A percentile compares a stretch with the other conserved stretches of the same genome.
Evolutionary conservation across 2,797 vertebrate genomes (phyloP).

Genomic region (Chaenodraco wilsoni): DNA sequence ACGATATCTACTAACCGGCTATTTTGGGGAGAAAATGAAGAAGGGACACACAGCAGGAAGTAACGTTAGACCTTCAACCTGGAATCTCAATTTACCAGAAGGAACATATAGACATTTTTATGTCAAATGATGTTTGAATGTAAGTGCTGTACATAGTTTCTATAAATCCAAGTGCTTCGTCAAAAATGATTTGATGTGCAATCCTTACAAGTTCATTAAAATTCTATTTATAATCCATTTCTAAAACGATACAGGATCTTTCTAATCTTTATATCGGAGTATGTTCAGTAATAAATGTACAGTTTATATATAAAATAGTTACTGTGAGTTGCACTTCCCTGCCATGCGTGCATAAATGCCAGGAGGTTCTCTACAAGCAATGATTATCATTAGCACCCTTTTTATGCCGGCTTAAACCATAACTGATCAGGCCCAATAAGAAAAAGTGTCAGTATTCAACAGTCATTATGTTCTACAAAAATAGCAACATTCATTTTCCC

Average conservation of each 20-base stretch:
- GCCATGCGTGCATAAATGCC: conserved; percentile 67
- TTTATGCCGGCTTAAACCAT: conserved; percentile 49
- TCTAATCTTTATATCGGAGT: conserved; percentile 54
- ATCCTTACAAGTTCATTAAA: conserved; percentile 47
- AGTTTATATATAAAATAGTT: conserved; percentile 71
- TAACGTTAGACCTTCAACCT: conserved; percentile 39
- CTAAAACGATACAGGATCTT: conserved; percentile 66
- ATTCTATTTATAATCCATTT: conserved; percentile 51
- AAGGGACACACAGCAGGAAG: conserved; percentile 56
- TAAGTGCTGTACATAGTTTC: conserved; percentile 63
- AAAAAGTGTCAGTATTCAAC: conserved; percentile 74
- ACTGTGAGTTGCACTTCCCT: conserved; percentile 70
- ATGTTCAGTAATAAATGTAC: conserved; percentile 64
- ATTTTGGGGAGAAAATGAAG: conserved; percentile 53
- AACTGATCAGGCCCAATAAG: conserved; percentile 60
- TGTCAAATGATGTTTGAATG: conserved; percentile 35
- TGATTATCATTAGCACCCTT: conserved; percentile 75
- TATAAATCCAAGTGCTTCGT: conserved; percentile 59
- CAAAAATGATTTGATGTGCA: conserved; percentile 58
- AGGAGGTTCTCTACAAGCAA: conserved; percentile 70
- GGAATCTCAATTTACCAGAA: conserved; percentile 58
- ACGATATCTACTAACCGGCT: conserved; percentile 59
- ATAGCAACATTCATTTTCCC: conserved; percentile 77
- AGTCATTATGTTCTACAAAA: conserved; percentile 82
- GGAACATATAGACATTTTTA: conserved; percentile 41